Evolutionary conservation across 2,888 invertebrate genomes (phyloP), one percentile per base, ranked within the genome.

Genomic region (Nemurella pictetii): DNA sequence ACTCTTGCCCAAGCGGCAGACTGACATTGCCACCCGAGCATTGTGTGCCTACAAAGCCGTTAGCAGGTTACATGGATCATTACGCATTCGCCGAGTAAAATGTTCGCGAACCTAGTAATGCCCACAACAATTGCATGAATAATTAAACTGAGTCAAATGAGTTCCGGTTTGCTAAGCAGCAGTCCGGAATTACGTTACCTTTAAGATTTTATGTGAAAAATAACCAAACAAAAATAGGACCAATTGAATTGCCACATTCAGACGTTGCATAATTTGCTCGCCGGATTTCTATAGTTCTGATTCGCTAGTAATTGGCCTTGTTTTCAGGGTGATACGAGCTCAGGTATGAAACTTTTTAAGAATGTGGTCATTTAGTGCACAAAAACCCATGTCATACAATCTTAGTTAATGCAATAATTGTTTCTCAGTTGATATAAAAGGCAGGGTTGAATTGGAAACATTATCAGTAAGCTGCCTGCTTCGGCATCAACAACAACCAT

Each of bases 301-400:
- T 72, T 82, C 82, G 82, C 28, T 82, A 2, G 26, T 82, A 82
- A 82, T 82, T 82, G 82, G 27, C 82, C 82, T 82, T 82, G 82
- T 28, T 36, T 82, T 82, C 82, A 82, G 82, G 82, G 82, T 82
- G 82, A 82, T 29, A 82, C 20, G 55, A 27, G 29, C 30, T 27
- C 28, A 27, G 26, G 55, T n/a, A 82, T 27, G 82, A 82, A 82
- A 82, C 55, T 36, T 82, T 36, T 82, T 36, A 36, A 82, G 82
- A 82, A 72, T 82, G 82, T 82, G 82, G 82, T 82, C 82, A 82
- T 81, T 81, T 81, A 32, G 25, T 25, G n/a, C 20, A 72, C n/a
- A 82, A 82, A 82, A 82, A 55, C 15, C 72, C 30, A 78, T n/a
- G 28, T 78, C 78, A 78, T 28, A 82, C 82, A 28, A 27, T 81